These are phyloP conservation scores for Gallinago undulata DNA, from an alignment of 2,113 vertebrate species.

Conservation along the genomic window DNA sequence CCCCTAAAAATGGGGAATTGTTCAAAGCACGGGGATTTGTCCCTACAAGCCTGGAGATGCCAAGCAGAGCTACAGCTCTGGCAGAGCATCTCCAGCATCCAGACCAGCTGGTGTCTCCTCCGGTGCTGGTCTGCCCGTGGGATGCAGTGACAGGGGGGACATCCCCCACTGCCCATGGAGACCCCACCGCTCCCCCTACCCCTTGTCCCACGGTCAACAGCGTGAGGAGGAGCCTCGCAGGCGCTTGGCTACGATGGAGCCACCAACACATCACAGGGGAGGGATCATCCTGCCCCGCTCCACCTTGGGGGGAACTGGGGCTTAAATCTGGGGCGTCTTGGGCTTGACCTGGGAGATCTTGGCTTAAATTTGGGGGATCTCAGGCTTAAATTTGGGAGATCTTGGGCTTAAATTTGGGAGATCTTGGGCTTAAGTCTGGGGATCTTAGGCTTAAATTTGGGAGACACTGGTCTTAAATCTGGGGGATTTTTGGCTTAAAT, in stretches of 20 bases:
- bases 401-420: background rate
- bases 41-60: background rate
- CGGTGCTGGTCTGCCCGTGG: fast-evolving
- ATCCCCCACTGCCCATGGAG: background rate
- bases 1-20: background rate
- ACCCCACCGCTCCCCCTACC: too few species aligned
- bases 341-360: background rate
- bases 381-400: background rate
- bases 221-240: background rate
- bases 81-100: background rate
- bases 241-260: fast-evolving
- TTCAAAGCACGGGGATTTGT: background rate
- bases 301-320: fast-evolving
- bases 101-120: background rate
- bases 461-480: background rate
- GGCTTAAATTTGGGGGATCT: too few species aligned
- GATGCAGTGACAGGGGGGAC: background rate
- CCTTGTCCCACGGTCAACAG: fast-evolving
- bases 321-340: background rate
- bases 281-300: background rate
- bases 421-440: background rate
- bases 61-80: fast-evolving
- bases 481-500: fast-evolving
- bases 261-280: background rate
- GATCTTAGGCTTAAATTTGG: background rate